Evolutionary conservation across 2,797 vertebrate species (phyloP).

Genomic region (Loris lydekkerianus): DNA sequence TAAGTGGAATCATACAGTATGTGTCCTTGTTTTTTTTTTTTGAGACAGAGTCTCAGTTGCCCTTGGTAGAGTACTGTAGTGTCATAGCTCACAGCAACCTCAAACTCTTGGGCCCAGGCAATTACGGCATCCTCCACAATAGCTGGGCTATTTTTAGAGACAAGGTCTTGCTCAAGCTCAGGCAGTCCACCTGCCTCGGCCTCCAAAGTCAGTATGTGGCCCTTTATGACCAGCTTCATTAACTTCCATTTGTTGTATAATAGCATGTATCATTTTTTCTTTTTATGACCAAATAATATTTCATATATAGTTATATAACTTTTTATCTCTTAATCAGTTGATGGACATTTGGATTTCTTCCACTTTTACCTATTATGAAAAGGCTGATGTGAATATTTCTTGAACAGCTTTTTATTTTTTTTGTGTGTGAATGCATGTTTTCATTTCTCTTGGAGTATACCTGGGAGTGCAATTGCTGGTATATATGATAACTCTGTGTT

Average conservation of each 20-base stretch:
- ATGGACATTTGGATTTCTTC: background rate
- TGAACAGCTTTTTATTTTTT: background rate
- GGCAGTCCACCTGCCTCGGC: no score
- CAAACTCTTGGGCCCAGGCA: no score
- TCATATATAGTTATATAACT: background rate
- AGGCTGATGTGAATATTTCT: constrained; percentile 8
- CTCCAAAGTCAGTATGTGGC: background rate
- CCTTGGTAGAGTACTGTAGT: no score
- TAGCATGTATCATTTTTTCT: background rate
- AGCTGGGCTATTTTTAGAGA: no score
- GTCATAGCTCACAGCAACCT: no score
- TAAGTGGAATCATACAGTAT: background rate
- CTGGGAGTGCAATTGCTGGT: background rate
- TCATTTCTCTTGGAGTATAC: constrained; percentile 23
- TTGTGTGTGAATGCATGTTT: background rate
- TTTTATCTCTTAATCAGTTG: background rate
- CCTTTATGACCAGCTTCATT: constrained; percentile 27
- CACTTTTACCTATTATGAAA: constrained; percentile 27
- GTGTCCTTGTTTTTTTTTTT: no score
- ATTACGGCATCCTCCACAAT: no score
- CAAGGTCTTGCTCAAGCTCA: no score
- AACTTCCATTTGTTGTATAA: background rate
- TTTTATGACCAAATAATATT: background rate
- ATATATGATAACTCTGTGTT: background rate
- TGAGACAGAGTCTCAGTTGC: no score